These are phyloP conservation scores for Cantharis nigra DNA, from an alignment of 2,888 invertebrate genomes.

Conservation along the genomic window DNA sequence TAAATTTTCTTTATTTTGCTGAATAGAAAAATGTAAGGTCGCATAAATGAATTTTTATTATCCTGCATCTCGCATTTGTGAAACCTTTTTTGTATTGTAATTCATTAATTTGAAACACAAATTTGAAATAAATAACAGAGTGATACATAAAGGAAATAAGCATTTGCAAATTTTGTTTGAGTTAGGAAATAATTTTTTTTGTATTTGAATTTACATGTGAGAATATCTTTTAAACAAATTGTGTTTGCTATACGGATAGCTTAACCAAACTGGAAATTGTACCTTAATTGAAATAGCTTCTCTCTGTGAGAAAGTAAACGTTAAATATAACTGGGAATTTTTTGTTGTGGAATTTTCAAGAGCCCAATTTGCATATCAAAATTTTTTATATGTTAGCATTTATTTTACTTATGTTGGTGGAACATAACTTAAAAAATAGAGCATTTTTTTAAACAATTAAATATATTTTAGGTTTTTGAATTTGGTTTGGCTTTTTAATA, in stretches of 20 bases:
- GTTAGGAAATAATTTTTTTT: not conserved
- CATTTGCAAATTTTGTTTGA: not conserved
- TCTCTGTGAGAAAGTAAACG: not conserved
- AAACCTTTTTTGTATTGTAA: not conserved
- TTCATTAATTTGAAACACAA: not conserved
- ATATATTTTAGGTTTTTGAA: not conserved
- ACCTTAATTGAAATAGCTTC: not conserved
- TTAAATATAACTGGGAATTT: not conserved
- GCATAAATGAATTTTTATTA: conserved; percentile 2
- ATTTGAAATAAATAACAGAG: not conserved
- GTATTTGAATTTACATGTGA: not conserved
- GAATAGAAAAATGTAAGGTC: not conserved
- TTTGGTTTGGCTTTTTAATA: not conserved
- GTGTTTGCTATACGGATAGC: not conserved
- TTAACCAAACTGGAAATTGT: not conserved
- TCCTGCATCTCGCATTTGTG: not conserved
- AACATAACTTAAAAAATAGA: not conserved
- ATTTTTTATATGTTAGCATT: not conserved
- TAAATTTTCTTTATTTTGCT: conserved; percentile 1
- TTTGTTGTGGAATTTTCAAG: not conserved
- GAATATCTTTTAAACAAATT: not conserved
- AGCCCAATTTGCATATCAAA: not conserved
- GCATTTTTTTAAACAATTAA: not conserved
- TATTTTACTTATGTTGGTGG: not conserved
- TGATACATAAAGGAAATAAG: not conserved